These are phyloP conservation scores for Drosophila phalerata DNA, from an alignment of 2,888 invertebrate species.

Conservation along the genomic window DNA sequence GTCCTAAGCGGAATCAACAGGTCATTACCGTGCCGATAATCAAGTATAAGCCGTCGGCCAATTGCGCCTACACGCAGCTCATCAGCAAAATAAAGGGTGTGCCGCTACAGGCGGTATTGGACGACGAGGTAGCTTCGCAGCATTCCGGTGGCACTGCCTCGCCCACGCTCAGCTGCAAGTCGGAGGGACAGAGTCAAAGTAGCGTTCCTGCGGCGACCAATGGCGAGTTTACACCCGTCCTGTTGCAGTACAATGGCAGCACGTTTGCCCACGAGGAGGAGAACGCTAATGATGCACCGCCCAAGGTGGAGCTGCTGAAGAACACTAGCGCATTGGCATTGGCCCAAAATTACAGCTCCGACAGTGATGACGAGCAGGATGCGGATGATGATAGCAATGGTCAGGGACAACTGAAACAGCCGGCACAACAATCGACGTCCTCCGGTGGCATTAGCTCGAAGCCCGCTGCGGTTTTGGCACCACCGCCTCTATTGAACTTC, in stretches of 20 bases:
- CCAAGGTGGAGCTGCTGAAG: slow-evolving; percentile 82
- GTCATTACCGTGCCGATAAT: slow-evolving; percentile 87
- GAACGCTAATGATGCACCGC: slow-evolving; percentile 48
- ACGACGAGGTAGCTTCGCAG: slow-evolving; percentile 71
- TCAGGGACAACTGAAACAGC: slow-evolving; percentile 8
- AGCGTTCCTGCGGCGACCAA: slow-evolving; percentile 11
- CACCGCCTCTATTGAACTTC: slow-evolving; percentile 82
- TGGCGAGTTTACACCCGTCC: slow-evolving; percentile 79
- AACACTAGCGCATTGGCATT: slow-evolving; percentile 86
- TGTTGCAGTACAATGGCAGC: slow-evolving; percentile 83
- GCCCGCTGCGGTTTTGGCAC: slow-evolving; percentile 32
- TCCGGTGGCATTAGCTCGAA: slow-evolving; percentile 1
- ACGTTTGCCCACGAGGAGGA: slow-evolving; percentile 71
- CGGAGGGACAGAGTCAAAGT: slow-evolving; percentile 59
- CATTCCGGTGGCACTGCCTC: slow-evolving; percentile 68
- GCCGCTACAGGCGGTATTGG: slow-evolving; percentile 81
- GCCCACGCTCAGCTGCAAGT: slow-evolving; percentile 62
- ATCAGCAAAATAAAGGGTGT: slow-evolving; percentile 94
- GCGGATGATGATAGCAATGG: slow-evolving; percentile 84
- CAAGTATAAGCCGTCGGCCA: slow-evolving; percentile 92
- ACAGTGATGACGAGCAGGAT: slow-evolving; percentile 85
- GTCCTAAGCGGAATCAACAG: slow-evolving; percentile 54
- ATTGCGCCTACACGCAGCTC: slow-evolving; percentile 95
- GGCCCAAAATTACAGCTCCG: slow-evolving; percentile 87
- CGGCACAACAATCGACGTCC: background rate